These are phyloP conservation scores for Nipponia nippon DNA, from an alignment of 2,113 vertebrate genomes.

Conservation along the genomic window DNA sequence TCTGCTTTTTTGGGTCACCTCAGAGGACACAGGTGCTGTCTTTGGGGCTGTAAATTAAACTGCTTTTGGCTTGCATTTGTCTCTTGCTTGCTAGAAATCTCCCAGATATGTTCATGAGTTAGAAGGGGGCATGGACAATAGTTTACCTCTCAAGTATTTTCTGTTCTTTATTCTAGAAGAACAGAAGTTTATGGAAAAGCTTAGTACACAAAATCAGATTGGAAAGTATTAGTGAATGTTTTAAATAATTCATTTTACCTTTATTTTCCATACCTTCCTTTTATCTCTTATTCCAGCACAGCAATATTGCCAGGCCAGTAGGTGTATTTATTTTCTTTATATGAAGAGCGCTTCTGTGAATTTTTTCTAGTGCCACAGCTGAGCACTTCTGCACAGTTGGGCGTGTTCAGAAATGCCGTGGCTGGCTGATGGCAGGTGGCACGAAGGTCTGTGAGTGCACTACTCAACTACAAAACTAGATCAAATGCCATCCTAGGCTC, in stretches of 20 bases:
- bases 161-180: not conserved
- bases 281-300: not conserved
- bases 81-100: not conserved
- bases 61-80: not conserved
- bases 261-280: not conserved
- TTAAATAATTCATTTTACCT: not conserved
- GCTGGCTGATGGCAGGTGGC: not conserved
- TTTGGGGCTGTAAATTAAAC: not conserved
- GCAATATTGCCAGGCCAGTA: not conserved
- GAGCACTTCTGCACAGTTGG: not conserved
- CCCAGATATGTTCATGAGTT: not conserved
- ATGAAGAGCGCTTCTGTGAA: not conserved
- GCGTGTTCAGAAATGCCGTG: fast-evolving
- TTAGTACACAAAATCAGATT: not conserved
- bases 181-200: not conserved
- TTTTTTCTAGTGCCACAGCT: not conserved
- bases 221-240: not conserved
- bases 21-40: not conserved
- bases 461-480: not conserved
- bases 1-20: not conserved
- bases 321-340: not conserved
- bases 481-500: not conserved
- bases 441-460: not conserved
- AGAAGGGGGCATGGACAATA: not conserved
- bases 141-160: not conserved